Conservation (phyloP, 2,113 vertebrate species). For the Tachycineta bicolor region DNA sequence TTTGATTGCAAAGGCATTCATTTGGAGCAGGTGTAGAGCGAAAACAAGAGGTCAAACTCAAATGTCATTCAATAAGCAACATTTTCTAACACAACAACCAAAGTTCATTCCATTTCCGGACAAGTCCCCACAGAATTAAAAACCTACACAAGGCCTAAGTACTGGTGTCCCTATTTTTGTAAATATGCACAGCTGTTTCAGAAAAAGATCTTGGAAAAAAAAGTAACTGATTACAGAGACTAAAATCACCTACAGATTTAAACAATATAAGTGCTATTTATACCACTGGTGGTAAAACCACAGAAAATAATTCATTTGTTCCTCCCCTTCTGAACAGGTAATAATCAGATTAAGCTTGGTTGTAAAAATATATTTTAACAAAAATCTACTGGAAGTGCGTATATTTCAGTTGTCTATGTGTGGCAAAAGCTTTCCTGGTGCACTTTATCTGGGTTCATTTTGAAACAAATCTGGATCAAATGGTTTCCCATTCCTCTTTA, state of each 20-base stretch:
- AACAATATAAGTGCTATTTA: not conserved
- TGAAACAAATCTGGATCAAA: not conserved
- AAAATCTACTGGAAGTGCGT: not conserved
- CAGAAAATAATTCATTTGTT: not conserved
- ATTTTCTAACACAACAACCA: not conserved
- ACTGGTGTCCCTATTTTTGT: not conserved
- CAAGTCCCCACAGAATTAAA: conserved; percentile 28
- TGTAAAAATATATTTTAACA: not conserved
- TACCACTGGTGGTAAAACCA: not conserved
- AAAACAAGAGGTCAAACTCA: conserved; percentile 20
- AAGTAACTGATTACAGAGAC: not conserved
- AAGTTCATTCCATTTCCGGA: conserved; percentile 4
- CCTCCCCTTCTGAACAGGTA: not conserved
- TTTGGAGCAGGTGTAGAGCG: not conserved
- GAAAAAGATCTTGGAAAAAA: not conserved
- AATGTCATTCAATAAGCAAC: not conserved
- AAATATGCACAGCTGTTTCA: conserved; percentile 43
- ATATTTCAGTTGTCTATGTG: not conserved
- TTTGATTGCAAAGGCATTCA: not conserved
- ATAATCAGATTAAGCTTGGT: not conserved
- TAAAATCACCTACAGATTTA: not conserved
- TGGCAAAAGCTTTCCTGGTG: not conserved
- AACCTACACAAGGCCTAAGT: not conserved
- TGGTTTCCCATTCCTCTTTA: not conserved
- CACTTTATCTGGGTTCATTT: not conserved